Conservation (phyloP, 2,113 vertebrate genomes). For the Gasterosteus nipponicus region DNA sequence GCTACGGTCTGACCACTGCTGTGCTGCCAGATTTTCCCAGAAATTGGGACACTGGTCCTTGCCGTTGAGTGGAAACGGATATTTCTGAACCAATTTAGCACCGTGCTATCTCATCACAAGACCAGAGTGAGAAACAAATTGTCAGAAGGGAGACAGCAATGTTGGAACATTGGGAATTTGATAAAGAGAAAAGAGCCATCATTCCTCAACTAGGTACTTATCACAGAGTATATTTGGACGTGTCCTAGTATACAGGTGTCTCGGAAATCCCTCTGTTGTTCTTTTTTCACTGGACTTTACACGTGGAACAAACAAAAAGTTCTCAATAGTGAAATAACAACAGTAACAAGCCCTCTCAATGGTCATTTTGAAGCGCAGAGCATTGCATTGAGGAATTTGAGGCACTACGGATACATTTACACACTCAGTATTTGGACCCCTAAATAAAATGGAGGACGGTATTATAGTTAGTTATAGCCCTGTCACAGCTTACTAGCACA, state of each 20-base stretch:
- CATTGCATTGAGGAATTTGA: too few relatives aligned
- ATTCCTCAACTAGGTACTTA: background rate
- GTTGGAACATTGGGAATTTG: background rate
- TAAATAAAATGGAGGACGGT: background rate
- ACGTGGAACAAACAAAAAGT: background rate
- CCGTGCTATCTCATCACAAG: background rate
- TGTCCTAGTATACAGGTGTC: background rate
- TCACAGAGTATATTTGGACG: background rate
- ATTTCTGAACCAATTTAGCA: background rate
- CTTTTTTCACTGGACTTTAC: background rate
- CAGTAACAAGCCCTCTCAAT: too few relatives aligned
- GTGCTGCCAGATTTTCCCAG: background rate
- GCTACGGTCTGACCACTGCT: background rate
- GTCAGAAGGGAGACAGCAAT: background rate
- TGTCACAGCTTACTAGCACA: background rate
- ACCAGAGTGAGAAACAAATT: slow-evolving; percentile 5
- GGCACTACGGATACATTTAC: background rate
- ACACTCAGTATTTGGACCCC: background rate
- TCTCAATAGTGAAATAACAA: background rate
- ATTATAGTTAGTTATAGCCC: background rate
- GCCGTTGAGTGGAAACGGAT: background rate
- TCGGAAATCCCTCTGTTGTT: background rate
- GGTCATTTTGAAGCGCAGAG: too few relatives aligned
- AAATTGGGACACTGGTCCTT: background rate
- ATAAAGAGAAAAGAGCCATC: background rate